Conservation (phyloP, 2,797 vertebrate genomes). For the Alexandromys oeconomus region DNA sequence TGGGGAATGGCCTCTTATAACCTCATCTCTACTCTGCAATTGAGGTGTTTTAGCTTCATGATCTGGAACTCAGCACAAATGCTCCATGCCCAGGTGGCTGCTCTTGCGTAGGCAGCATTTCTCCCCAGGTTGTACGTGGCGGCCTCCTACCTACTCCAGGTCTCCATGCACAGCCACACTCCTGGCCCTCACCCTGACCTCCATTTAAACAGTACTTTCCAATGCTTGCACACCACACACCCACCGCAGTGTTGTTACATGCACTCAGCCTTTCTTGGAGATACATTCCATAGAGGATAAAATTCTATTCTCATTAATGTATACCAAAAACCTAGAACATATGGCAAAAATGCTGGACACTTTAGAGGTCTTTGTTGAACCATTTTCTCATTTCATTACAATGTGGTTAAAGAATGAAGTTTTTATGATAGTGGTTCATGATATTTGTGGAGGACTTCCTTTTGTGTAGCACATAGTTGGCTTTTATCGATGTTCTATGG, state of each 20-base stretch:
- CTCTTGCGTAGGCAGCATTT: background rate
- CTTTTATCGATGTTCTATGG: background rate
- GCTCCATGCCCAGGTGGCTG: background rate
- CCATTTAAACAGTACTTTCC: background rate
- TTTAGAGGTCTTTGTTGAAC: background rate
- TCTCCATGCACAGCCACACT: background rate
- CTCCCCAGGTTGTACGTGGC: background rate
- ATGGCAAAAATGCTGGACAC: background rate
- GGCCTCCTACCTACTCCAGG: background rate
- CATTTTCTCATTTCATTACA: constrained; percentile 49
- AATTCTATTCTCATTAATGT: constrained; percentile 21
- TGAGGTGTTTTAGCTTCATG: background rate
- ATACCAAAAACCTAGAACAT: background rate
- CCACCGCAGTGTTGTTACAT: background rate
- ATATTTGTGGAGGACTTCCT: constrained; percentile 56
- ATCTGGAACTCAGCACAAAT: background rate
- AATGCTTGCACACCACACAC: background rate
- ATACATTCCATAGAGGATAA: background rate
- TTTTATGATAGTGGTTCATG: constrained; percentile 13
- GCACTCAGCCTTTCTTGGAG: background rate
- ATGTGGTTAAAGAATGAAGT: constrained; percentile 44
- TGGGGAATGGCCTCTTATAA: background rate
- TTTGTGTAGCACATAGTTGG: background rate
- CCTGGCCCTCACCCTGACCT: background rate
- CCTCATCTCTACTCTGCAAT: background rate